Evolutionary conservation across 1,140 invertebrate species (phyloP), one percentile per base, ranked within the genome.

Genomic region (Panagrolaimus sp.): DNA sequence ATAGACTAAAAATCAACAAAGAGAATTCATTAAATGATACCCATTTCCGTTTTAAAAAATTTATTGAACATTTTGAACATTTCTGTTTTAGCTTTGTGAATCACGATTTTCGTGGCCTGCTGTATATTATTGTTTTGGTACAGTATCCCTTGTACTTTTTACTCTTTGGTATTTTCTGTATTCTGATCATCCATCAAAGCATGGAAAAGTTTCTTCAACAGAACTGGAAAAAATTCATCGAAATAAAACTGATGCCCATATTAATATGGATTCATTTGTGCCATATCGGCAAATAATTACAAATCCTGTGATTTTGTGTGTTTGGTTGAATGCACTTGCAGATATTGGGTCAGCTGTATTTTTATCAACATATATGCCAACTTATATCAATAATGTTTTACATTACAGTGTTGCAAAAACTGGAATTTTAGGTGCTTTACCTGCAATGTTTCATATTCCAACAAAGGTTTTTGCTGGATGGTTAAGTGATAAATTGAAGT

Each of bases 111-210:
- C 76, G 0, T 75, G 74, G 74, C 62, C 58, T 15, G 75, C 28
- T 10, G 71, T 73, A 5, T 58, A 73, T 44, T 73, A 73, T 43
- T 12, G 70, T 17, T 71, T 74, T 52, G 71, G 48, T 5, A 32
- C 17, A 6, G 48, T 55, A 6, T 28, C 43, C n/a, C 17, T 73
- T 24, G 1, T 73, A n/a, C 47, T 73, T 14, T 73, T 76, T 55
- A 28, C n/a, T 17, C 14, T 70, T 12, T 76, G 74, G 74, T 26
- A 65, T 8, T 52, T 64, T 32, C n/a, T 76, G 12, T 76, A 76
- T 48, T 63, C 67, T 38, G 76, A 76, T 43, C 47, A 73, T 55
- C 75, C 75, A 12, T 45, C 76, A 21, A 38, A 55, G 5, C 75
- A 77, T 45, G 17, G 38, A 15, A 71, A 28, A 26, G 67, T 76